Conservation (phyloP, 2,797 vertebrate genomes). For the Sebastes steindachneri region DNA sequence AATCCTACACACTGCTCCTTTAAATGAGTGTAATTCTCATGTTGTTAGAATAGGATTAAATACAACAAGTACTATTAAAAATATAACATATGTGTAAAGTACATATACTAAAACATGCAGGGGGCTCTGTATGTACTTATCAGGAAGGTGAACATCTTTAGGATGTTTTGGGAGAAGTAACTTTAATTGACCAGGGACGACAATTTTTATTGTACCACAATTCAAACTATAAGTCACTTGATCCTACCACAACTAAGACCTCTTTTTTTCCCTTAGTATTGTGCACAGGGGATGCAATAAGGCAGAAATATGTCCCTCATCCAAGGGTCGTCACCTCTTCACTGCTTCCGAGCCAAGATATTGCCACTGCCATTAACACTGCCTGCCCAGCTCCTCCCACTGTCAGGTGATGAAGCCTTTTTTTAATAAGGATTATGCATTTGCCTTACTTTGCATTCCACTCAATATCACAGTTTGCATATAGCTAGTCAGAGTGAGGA, state of each 20-base stretch:
- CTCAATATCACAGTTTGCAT: constrained; percentile 12
- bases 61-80: not conserved
- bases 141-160: not conserved
- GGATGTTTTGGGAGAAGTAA: not conserved
- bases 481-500: not conserved
- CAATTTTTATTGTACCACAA: not conserved
- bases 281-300: constrained; percentile 11
- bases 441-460: constrained; percentile 19
- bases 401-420: constrained; percentile 14
- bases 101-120: not conserved
- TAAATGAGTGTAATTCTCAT: not conserved
- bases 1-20: too few relatives aligned
- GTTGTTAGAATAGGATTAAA: not conserved
- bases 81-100: not conserved
- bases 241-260: not conserved
- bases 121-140: not conserved
- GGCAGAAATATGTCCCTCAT: constrained; percentile 13
- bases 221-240: not conserved
- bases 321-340: not conserved
- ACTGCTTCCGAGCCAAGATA: constrained; percentile 20
- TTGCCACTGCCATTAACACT: constrained; percentile 8
- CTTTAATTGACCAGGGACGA: not conserved
- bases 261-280: not conserved
- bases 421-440: constrained; percentile 35
- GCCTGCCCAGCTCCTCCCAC: not conserved